These are phyloP conservation scores for Drosophila tanythrix DNA, from an alignment of 2,888 invertebrate genomes.

Conservation along the genomic window DNA sequence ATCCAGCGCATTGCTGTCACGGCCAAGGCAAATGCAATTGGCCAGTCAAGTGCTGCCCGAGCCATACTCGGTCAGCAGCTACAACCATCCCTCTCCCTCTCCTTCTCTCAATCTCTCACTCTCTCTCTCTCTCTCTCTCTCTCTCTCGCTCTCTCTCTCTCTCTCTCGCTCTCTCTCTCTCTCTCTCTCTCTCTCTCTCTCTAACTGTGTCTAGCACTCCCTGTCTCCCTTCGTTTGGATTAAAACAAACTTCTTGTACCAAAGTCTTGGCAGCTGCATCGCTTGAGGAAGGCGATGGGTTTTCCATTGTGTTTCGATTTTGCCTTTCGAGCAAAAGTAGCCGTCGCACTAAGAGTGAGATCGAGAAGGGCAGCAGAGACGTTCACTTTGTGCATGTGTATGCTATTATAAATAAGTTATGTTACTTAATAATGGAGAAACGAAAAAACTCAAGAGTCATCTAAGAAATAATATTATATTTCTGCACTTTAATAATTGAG, in stretches of 20 bases:
- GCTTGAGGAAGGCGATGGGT: constrained; percentile 1
- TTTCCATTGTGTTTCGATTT: constrained; percentile 16
- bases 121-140: not conserved
- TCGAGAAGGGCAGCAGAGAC: not conserved
- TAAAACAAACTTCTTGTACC: constrained; percentile 39
- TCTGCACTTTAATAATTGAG: not conserved
- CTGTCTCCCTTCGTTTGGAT: constrained; percentile 2
- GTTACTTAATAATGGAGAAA: not conserved
- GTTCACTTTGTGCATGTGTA: not conserved
- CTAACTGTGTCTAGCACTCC: not conserved
- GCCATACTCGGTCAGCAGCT: not conserved
- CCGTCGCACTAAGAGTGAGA: not conserved
- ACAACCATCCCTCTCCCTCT: not conserved
- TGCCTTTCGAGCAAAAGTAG: constrained; percentile 3
- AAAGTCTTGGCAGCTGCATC: constrained; percentile 30
- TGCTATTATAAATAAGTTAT: not conserved
- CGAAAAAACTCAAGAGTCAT: constrained; percentile 3
- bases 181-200: not conserved
- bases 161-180: not conserved
- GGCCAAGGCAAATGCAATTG: constrained; percentile 48
- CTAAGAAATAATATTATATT: constrained; percentile 3
- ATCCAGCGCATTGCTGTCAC: constrained; percentile 44
- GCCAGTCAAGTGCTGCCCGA: constrained; percentile 21
- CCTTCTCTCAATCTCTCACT: not conserved
- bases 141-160: not conserved